These are phyloP conservation scores for Cephalopachus bancanus DNA, from an alignment of 2,797 vertebrate species.

Conservation along the genomic window DNA sequence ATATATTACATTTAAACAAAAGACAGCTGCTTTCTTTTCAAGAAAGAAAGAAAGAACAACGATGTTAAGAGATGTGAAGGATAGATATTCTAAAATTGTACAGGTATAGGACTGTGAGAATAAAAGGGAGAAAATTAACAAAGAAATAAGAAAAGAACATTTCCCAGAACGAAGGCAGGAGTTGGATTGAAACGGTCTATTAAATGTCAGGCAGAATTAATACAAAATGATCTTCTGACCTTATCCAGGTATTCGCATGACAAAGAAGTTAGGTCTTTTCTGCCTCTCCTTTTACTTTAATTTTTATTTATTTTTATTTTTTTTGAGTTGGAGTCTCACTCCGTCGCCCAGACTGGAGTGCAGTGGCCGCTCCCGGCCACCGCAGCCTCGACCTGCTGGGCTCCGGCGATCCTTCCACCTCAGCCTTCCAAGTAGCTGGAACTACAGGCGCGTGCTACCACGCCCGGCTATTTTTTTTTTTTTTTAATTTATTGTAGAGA, in stretches of 20 bases:
- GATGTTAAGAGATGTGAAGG: not conserved
- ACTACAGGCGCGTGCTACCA: no score
- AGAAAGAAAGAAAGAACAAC: not conserved
- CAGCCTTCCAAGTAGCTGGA: no score
- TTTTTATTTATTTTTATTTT: no score
- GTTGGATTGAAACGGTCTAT: not conserved
- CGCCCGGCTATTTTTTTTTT: no score
- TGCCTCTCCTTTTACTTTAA: not conserved
- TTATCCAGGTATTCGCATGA: not conserved
- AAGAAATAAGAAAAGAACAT: constrained; percentile 52
- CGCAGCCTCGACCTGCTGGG: no score
- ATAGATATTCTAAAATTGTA: not conserved
- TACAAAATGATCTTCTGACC: constrained; percentile 15
- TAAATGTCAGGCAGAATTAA: constrained; percentile 22
- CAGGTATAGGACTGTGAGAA: not conserved
- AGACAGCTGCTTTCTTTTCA: not conserved
- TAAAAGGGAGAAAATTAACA: not conserved
- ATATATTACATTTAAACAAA: not conserved
- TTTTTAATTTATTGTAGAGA: no score
- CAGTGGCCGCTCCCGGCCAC: no score
- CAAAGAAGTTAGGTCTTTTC: constrained; percentile 7
- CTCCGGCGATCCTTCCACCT: no score
- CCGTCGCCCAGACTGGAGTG: no score
- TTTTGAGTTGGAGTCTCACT: no score
- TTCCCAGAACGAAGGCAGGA: constrained; percentile 1